phyloP scores from a whole-genome alignment of 2,888 invertebrate genomes.

The Pachycephus smyrnensis region DNA sequence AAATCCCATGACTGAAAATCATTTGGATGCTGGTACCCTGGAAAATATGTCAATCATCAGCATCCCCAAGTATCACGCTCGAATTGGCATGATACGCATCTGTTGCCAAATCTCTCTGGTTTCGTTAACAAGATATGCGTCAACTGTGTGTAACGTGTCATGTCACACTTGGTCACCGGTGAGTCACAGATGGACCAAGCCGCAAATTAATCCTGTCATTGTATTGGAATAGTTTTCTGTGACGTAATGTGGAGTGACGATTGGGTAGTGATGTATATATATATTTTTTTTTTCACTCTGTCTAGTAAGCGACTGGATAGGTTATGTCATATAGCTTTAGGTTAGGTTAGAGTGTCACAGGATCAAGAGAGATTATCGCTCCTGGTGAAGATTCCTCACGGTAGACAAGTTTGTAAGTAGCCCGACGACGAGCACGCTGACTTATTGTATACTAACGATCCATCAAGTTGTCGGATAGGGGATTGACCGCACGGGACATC shows the following conservation, averaged over 20 bases:
- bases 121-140: conserved; percentile 36
- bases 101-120: conserved; percentile 44
- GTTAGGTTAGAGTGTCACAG: neutral
- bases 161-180: neutral
- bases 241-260: neutral
- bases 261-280: neutral
- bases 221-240: neutral
- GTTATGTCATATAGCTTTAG: neutral
- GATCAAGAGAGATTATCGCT: neutral
- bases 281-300: neutral
- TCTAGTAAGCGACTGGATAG: neutral
- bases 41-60: conserved; percentile 64
- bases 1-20: neutral
- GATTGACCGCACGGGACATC: conserved; percentile 21
- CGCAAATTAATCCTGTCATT: neutral
- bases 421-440: conserved; percentile 40
- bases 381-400: neutral
- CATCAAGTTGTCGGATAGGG: conserved; percentile 44
- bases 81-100: conserved; percentile 53
- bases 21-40: conserved; percentile 27
- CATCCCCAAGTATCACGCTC: conserved; percentile 44
- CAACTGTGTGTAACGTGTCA: conserved; percentile 19
- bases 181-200: neutral
- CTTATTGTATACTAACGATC: conserved; percentile 46
- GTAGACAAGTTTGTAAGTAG: conserved; percentile 10